phyloP scores from a whole-genome alignment of 2,797 vertebrate species.

The Myripristis murdjan region DNA sequence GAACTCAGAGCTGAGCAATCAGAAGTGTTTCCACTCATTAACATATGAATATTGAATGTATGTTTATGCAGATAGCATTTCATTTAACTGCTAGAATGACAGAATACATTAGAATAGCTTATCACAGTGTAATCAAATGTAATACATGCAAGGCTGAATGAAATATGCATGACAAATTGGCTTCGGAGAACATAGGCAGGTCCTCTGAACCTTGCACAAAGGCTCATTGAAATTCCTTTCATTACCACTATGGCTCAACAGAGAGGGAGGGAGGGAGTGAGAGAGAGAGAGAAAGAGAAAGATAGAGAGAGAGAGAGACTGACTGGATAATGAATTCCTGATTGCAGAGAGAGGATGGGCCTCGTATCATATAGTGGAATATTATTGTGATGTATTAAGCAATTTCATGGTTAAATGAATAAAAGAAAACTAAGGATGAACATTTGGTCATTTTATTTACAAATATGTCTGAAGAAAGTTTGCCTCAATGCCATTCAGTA shows the following conservation, averaged over 20 bases:
- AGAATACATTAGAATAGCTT: conserved; percentile 60
- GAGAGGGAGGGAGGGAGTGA: conserved; percentile 50
- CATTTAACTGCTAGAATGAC: conserved; percentile 57
- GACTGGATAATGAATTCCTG: conserved; percentile 58
- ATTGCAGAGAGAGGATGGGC: conserved; percentile 55
- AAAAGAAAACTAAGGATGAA: conserved; percentile 28
- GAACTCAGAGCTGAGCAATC: conserved; percentile 24
- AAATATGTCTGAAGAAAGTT: conserved; percentile 75
- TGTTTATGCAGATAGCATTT: conserved; percentile 63
- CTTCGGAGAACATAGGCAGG: conserved; percentile 75
- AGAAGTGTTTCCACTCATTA: conserved; percentile 15
- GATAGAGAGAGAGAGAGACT: conserved; percentile 35
- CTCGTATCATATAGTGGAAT: conserved; percentile 49
- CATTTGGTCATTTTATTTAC: conserved; percentile 86
- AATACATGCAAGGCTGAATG: conserved; percentile 71
- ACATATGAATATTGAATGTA: conserved; percentile 66
- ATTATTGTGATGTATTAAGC: conserved; percentile 38
- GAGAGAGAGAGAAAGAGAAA: conserved; percentile 36
- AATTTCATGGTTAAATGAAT: background rate
- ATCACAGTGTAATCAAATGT: conserved; percentile 77
- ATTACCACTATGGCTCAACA: conserved; percentile 63
- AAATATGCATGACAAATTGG: conserved; percentile 82
- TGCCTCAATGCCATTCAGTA: conserved; percentile 58
- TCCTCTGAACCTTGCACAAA: conserved; percentile 76
- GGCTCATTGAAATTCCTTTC: conserved; percentile 82